Base-by-base conservation (phyloP, 2,113 vertebrate genomes). In the Eurypyga helias region DNA sequence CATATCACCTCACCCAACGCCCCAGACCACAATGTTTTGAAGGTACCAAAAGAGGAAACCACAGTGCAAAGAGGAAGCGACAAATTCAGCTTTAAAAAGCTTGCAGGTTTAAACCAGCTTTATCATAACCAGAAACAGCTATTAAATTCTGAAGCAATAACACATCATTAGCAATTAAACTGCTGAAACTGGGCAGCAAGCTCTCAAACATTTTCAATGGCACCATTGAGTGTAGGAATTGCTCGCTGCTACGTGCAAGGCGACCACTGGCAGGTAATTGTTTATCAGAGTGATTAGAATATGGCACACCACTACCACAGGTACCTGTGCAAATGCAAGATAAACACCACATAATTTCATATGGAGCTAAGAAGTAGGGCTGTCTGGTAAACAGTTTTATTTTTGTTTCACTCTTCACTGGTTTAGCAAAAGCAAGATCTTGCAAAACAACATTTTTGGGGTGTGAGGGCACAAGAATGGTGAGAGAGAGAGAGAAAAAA, bases 31-130 rank as follows among this genome's bases (percentile, higher is more conserved):
- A 94, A 54, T 69, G 51, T 93, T 96, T 90, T 95, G 87, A 93
- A 92, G 66, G 93, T 51, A 89, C 91, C 36, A 95, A 89, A 94
- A 87, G 49, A 95, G 96, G 95, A 97, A 97, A 96, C 94, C 96
- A 83, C 95, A 77, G 4, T 62, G 73, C 83, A 87, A 72, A 96
- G 77, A 92, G 94, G 96, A 97, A 97, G 81, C 49, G 4, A 91
- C 94, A 89, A 95, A 95, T 57, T 77, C 73, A 58, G 73, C 66
- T 95, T 93, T 83, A 62, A 91, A 92, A 89, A 91, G 41, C 58
- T 77, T 31, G 45, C 70, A 95, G 66, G 80, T 84, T 96, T 96
- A 85, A 95, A 87, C 9, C 49, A 91, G 88, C 61, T 83, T 73
- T 55, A 80, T 79, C 62, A 75, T 94, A 90, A 87, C 61, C 69